Base-by-base conservation (phyloP, 2,797 vertebrate species). In the Protonibea diacanthus region DNA sequence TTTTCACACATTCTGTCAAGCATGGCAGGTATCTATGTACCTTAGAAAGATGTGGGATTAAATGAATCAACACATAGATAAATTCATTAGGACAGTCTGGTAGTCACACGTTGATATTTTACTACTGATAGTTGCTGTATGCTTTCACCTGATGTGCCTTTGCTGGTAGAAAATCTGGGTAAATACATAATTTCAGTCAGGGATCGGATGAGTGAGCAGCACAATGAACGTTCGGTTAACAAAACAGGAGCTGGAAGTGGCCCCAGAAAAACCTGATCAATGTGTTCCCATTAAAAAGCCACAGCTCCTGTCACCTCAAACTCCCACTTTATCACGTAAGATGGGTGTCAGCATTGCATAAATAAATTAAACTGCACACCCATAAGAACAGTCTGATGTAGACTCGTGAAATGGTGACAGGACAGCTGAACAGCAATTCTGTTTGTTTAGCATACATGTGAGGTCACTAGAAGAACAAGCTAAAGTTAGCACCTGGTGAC, bases 121-220 rank as follows among this genome's bases (percentile, higher is more conserved):
- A 42, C 15, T 67, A 12, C 66, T 72, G 23, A 21, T 33, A 20
- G 25, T 7, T 29, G 25, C 7, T 38, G 51, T 57, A 60, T 42
- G 74, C 56, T 60, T 72, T 81, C 68, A 66, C 29, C 61, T 81
- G 72, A 58, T 49, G 51, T 71, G 66, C 51, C 38, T 78, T 65
- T 75, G 76, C 62, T 78, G 45, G 29, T 4, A 33, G 55, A 53
- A 8, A 66, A 72, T 70, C 49, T 71, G 57, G 3, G 63, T 66
- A 85, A 88, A 89, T 38, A 72, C 52, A 52, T 73, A 33, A 74
- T 74, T 80, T 62, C 66, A 76, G 66, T 23, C 64, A 61, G 69
- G n/a, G 80, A 85, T 71, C 6, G 60, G 59, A 80, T 87, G 77
- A 76, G 60, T 38, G 83, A 83, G 60, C 83, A 71, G 80, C 71